Percentiles rank a stretch among this genome's conserved stretches.
These are phyloP conservation scores for Auanema freiburgensis DNA, from an alignment of 2,888 invertebrate species.

Conservation along the genomic window DNA sequence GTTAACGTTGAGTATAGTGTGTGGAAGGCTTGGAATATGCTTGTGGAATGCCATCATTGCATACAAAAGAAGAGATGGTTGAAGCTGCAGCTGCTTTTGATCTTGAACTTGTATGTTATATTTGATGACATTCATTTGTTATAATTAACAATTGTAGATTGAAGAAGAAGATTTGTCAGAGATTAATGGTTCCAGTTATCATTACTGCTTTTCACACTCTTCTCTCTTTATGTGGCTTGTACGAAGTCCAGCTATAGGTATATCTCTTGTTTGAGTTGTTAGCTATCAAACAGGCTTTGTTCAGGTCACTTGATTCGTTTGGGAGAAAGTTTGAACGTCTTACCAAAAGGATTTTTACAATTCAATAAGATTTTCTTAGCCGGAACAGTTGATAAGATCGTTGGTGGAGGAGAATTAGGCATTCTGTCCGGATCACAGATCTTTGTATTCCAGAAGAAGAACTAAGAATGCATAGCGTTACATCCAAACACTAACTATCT, in stretches of 20 bases:
- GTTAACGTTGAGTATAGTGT: constrained; percentile 27
- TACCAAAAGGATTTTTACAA: constrained; percentile 59
- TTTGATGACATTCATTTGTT: not conserved
- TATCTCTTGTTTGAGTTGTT: too few relatives aligned
- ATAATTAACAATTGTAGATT: constrained; percentile 3
- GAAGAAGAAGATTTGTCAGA: constrained; percentile 39
- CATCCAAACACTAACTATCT: too few relatives aligned
- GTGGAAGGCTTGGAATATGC: constrained; percentile 51
- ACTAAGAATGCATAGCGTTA: too few relatives aligned
- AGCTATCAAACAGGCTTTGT: too few relatives aligned
- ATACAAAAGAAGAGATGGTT: constrained; percentile 54
- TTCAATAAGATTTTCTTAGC: constrained; percentile 59
- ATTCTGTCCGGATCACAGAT: constrained; percentile 59
- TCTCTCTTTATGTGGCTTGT: constrained; percentile 63
- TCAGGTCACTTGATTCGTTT: constrained; percentile 29
- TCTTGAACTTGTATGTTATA: constrained; percentile 25
- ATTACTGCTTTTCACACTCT: constrained; percentile 58
- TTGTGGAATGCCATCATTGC: constrained; percentile 62
- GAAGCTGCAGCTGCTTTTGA: constrained; percentile 37
- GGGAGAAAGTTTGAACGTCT: constrained; percentile 46
- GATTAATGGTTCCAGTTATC: constrained; percentile 45
- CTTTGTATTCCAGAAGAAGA: constrained; percentile 51
- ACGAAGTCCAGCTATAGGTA: constrained; percentile 38
- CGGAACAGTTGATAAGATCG: constrained; percentile 61
- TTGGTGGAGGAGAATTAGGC: constrained; percentile 56